A percentile compares a stretch with the other conserved stretches of the same genome.
Evolutionary conservation across 2,113 vertebrate genomes (phyloP).

Genomic region (Anser cygnoides): DNA sequence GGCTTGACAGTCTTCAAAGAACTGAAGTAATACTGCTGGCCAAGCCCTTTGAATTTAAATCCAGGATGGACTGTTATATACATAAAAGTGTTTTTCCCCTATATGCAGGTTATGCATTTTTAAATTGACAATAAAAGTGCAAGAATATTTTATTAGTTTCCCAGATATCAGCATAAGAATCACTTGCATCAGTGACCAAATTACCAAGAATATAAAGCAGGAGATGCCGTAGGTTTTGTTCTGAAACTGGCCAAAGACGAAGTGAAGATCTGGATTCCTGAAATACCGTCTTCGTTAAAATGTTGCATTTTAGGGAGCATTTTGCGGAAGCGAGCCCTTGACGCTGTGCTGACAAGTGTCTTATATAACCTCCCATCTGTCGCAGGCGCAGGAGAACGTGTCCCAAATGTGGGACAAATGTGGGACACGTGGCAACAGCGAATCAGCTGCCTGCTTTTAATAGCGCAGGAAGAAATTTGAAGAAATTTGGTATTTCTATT

Average conservation of each 20-base stretch:
- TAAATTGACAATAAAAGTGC: neutral
- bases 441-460: constrained; percentile 33
- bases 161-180: neutral
- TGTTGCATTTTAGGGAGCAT: neutral
- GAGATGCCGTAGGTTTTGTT: neutral
- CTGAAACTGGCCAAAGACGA: neutral
- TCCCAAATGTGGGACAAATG: constrained; percentile 28
- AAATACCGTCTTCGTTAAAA: neutral
- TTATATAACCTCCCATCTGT: constrained; percentile 67
- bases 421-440: neutral
- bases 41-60: neutral
- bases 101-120: neutral
- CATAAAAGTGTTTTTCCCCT: neutral
- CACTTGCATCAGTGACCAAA: neutral
- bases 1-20: neutral
- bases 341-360: constrained; percentile 8
- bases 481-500: constrained; percentile 28
- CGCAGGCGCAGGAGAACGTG: neutral
- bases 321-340: neutral
- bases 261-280: neutral
- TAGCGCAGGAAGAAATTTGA: neutral
- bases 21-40: neutral
- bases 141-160: neutral
- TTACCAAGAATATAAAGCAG: neutral
- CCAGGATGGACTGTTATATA: neutral